phyloP scores from a whole-genome alignment of 2,113 vertebrate genomes.

The Balaeniceps rex region DNA sequence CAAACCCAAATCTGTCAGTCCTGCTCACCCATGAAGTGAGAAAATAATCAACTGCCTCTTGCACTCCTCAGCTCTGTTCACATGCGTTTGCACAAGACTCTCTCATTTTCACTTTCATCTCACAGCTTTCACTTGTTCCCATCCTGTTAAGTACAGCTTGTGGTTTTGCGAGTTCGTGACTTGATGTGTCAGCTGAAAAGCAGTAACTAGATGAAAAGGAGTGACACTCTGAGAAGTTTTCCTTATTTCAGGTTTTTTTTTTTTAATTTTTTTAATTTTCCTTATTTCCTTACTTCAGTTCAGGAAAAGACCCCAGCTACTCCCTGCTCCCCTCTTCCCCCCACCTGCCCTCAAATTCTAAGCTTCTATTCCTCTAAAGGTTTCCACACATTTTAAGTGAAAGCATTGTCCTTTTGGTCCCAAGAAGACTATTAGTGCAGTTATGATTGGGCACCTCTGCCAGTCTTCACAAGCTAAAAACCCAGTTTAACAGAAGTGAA shows the following conservation, averaged over 20 bases:
- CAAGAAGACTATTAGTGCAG: not conserved
- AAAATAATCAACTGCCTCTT: not conserved
- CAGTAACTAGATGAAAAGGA: not conserved
- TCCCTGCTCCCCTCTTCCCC: not conserved
- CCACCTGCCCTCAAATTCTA: accelerated
- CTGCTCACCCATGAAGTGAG: not conserved
- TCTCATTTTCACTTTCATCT: not conserved
- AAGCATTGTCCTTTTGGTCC: not conserved
- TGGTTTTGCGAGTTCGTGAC: not conserved
- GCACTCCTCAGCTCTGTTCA: too few relatives aligned
- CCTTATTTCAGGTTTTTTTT: too few relatives aligned
- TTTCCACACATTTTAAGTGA: not conserved
- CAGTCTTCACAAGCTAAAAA: not conserved
- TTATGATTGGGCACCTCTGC: not conserved
- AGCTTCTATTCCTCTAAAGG: not conserved
- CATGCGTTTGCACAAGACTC: not conserved
- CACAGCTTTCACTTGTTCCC: not conserved
- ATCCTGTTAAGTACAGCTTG: not conserved
- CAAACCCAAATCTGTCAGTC: not conserved
- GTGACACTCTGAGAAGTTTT: not conserved
- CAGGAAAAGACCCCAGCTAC: not conserved
- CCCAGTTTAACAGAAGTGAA: not conserved
- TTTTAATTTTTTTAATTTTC: too few relatives aligned
- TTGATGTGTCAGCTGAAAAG: not conserved
- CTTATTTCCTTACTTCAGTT: not conserved